Conservation (phyloP, 2,888 invertebrate genomes). For the Rosalia funebris region DNA sequence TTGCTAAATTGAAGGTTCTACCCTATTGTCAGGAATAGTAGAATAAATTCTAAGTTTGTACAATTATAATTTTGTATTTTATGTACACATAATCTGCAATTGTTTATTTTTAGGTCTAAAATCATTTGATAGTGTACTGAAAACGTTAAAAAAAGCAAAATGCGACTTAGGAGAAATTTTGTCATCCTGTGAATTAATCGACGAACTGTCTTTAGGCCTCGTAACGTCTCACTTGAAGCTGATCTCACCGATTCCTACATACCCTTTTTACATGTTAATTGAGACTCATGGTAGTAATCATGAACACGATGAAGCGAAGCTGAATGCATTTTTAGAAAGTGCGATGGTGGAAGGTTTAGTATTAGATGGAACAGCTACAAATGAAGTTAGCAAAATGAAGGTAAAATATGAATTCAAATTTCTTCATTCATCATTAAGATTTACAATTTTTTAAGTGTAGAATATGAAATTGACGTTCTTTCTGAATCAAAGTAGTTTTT, state of each 20-base stretch:
- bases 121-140: conserved; percentile 81
- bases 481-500: no score
- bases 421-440: background rate
- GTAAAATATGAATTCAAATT: conserved; percentile 65
- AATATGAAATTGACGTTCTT: no score
- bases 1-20: no score
- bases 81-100: no score
- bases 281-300: conserved; percentile 90
- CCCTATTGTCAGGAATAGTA: no score
- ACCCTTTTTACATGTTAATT: conserved; percentile 85
- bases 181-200: conserved; percentile 96
- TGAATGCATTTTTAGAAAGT: conserved; percentile 79
- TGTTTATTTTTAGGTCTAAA: conserved; percentile 71
- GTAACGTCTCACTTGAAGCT: conserved; percentile 72
- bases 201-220: conserved; percentile 76
- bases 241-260: conserved; percentile 71
- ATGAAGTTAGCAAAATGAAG: conserved; percentile 84
- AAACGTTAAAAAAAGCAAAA: conserved; percentile 80
- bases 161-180: conserved; percentile 85
- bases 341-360: conserved; percentile 79
- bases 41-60: no score
- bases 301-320: conserved; percentile 88
- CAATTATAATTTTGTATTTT: no score
- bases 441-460: no score
- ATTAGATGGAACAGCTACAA: conserved; percentile 84